Evolutionary conservation across 2,113 vertebrate genomes (phyloP).

Genomic region (Acrocephalus kingi): DNA sequence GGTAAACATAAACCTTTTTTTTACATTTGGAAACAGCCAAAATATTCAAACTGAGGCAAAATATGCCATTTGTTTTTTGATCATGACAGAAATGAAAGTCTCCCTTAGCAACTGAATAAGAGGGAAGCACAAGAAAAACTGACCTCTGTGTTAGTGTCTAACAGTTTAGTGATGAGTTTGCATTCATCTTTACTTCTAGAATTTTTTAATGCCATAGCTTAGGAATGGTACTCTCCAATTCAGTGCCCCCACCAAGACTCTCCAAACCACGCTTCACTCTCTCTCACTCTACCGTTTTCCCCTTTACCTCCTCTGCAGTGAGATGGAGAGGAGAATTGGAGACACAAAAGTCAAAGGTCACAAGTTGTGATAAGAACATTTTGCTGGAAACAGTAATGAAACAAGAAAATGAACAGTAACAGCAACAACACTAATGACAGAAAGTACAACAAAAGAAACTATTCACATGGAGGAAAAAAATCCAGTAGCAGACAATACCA

Average conservation of each 20-base stretch:
- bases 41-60: neutral
- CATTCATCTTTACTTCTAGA: neutral
- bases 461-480: rapidly evolving
- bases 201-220: neutral
- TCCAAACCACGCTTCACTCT: neutral
- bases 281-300: neutral
- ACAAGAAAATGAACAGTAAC: neutral
- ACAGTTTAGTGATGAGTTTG: neutral
- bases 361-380: neutral
- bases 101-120: neutral
- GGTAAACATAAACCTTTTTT: neutral
- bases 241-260: neutral
- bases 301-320: neutral
- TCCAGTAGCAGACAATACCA: neutral
- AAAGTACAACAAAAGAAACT: rapidly evolving
- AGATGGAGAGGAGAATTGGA: neutral
- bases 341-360: neutral
- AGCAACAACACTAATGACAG: neutral
- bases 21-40: neutral
- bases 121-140: neutral
- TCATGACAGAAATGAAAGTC: neutral
- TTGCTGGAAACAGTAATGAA: neutral
- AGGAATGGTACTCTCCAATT: neutral
- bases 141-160: neutral
- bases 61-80: neutral